Conservation (phyloP, 2,888 invertebrate genomes). For the Micoletzkya japonica region DNA sequence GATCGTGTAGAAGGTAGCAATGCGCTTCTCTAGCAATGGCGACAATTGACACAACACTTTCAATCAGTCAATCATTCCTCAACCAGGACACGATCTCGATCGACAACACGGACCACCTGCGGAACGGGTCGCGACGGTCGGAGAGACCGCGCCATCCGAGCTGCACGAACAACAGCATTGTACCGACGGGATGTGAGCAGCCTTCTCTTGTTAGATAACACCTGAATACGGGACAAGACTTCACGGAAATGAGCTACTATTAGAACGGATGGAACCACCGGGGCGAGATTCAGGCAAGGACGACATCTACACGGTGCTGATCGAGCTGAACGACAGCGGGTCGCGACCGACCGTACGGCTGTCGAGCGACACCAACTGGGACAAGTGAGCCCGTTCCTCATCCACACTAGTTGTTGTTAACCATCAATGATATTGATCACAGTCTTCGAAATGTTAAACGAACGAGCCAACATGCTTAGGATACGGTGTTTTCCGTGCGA, state of each 20-base stretch:
- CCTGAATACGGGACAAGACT: too few relatives aligned
- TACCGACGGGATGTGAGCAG: slow-evolving; percentile 1
- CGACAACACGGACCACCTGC: neutral
- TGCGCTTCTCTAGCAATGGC: too few relatives aligned
- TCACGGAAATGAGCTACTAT: too few relatives aligned
- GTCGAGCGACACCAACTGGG: slow-evolving; percentile 37
- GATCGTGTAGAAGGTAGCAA: too few relatives aligned
- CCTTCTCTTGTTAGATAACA: too few relatives aligned
- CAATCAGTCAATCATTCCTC: too few relatives aligned
- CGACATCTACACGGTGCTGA: slow-evolving; percentile 50
- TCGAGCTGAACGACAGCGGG: slow-evolving; percentile 58
- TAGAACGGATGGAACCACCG: neutral
- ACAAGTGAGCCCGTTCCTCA: neutral
- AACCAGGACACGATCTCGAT: slow-evolving; percentile 14
- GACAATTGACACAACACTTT: too few relatives aligned
- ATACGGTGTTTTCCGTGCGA: too few relatives aligned
- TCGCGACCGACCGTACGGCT: slow-evolving; percentile 59
- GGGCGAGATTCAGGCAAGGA: neutral
- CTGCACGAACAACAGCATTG: slow-evolving; percentile 11
- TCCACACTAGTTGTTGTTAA: neutral
- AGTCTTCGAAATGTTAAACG: neutral
- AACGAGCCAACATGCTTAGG: neutral
- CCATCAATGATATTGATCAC: neutral
- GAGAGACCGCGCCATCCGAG: neutral
- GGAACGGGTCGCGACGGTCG: slow-evolving; percentile 14